phyloP scores from a whole-genome alignment of 30 jellyfish, hydroid and myxozoan genomes.

The Rhopilema esculentum region DNA sequence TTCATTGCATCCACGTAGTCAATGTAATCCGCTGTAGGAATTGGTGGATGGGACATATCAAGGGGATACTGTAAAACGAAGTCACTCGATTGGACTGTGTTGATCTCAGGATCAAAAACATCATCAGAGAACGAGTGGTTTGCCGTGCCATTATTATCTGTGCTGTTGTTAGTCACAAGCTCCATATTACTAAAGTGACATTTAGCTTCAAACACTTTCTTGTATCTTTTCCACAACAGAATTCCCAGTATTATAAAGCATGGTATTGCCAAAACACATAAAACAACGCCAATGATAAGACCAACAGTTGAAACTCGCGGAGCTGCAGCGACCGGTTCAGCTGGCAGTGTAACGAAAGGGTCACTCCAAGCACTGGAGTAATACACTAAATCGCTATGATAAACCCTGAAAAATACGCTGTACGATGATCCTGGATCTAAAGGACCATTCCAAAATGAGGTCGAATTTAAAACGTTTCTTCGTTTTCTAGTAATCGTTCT shows the following conservation, averaged over 20 bases:
- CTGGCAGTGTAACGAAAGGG: constrained; percentile 18
- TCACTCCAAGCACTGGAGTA: constrained; percentile 71
- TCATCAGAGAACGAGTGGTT: constrained; percentile 36
- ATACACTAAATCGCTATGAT: constrained; percentile 37
- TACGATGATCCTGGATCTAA: constrained; percentile 58
- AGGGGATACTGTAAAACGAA: constrained; percentile 38
- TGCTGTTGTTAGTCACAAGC: constrained; percentile 33
- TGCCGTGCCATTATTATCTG: constrained; percentile 3
- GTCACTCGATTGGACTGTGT: not conserved
- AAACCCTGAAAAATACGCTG: constrained; percentile 55
- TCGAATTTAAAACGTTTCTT: not conserved
- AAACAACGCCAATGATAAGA: constrained; percentile 11
- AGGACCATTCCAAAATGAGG: constrained; percentile 66
- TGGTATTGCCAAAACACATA: constrained; percentile 31
- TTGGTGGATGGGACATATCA: constrained; percentile 54
- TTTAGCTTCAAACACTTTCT: constrained; percentile 28
- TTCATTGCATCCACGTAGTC: constrained; percentile 46
- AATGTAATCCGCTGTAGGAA: constrained; percentile 49
- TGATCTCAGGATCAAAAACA: constrained; percentile 32
- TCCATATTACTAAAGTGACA: constrained; percentile 54
- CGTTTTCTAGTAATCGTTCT: constrained; percentile 20
- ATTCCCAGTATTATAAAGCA: constrained; percentile 30
- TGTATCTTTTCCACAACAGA: constrained; percentile 38
- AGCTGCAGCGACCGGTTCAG: not conserved
- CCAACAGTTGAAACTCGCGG: constrained; percentile 31